Percentiles rank a stretch among this genome's conserved stretches.
Evolutionary conservation across 2,888 invertebrate genomes (phyloP).

Genomic region (Macaria liturata): DNA sequence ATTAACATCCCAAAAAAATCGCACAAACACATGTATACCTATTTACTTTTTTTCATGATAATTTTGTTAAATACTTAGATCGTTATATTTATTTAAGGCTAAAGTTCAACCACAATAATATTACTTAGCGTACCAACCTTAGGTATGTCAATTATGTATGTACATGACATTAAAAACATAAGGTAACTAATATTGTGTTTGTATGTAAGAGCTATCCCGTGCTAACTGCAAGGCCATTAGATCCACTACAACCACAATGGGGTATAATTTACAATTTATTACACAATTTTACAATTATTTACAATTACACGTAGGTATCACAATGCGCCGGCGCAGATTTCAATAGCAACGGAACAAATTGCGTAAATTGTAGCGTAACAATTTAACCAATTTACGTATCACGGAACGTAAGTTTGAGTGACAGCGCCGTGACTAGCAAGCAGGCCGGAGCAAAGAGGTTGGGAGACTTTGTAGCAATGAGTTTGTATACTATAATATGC

Average conservation of each 20-base stretch:
- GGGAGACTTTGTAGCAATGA: no score
- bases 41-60: no score
- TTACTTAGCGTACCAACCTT: no score
- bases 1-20: no score
- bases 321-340: constrained; percentile 42
- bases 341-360: constrained; percentile 65
- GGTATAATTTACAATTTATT: constrained; percentile 19
- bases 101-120: no score
- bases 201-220: neutral
- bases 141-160: no score
- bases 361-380: constrained; percentile 52
- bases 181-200: neutral
- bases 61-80: no score
- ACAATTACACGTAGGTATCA: constrained; percentile 7
- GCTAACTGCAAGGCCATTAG: constrained; percentile 5
- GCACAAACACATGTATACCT: no score
- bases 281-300: constrained; percentile 17
- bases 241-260: constrained; percentile 16
- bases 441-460: no score
- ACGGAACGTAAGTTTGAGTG: constrained; percentile 32
- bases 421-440: constrained; percentile 3
- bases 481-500: no score
- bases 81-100: no score
- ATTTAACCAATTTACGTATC: constrained; percentile 58
- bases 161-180: no score